Evolutionary conservation across 2,797 vertebrate genomes (phyloP), one percentile per base, ranked within the genome.

Genomic region (Megaceryle alcyon): DNA sequence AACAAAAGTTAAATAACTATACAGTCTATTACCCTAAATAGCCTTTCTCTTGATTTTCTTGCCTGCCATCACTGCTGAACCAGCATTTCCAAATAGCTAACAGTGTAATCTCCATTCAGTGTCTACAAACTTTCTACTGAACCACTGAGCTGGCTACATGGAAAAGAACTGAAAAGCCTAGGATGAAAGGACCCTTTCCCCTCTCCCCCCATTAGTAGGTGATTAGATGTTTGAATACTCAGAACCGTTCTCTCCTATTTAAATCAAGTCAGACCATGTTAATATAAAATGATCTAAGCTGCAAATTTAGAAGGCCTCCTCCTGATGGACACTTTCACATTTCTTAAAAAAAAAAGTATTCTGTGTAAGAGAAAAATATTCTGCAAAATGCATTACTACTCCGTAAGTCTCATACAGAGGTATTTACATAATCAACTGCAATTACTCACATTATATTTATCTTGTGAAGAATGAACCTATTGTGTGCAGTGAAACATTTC

Each of bases 391-490:
- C 81, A 87, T 94, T 94, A 72, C 20, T 92, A 51, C 28, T 92
- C 82, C 35, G 63, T 78, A 78, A 81, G 73, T 49, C 59, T 93
- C 90, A 89, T 60, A 80, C 15, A 41, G 48, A 88, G 18, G 54
- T 92, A 88, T 96, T 97, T 94, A 95, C 92, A 96, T 94, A 91
- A 94, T 90, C 68, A 95, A 91, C 66, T 80, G 69, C 81, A 95
- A 91, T 96, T 96, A 96, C 86, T 88, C 83, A 69, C 90, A 83
- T 90, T 90, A 61, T 87, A 89, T 96, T 95, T 96, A 82, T 61
- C 86, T 48, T 75, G 68, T 46, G 41, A 91, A 94, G 94, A 97
- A 97, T 88, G 76, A 94, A 82, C 5, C 63, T 68, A 89, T 57
- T 93, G 91, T 86, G 87, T 29, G 81, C 77, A 95, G 82, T n/a